Base-by-base conservation (phyloP, 64 coral and sea anemone genomes). In the Porites lutea region DNA sequence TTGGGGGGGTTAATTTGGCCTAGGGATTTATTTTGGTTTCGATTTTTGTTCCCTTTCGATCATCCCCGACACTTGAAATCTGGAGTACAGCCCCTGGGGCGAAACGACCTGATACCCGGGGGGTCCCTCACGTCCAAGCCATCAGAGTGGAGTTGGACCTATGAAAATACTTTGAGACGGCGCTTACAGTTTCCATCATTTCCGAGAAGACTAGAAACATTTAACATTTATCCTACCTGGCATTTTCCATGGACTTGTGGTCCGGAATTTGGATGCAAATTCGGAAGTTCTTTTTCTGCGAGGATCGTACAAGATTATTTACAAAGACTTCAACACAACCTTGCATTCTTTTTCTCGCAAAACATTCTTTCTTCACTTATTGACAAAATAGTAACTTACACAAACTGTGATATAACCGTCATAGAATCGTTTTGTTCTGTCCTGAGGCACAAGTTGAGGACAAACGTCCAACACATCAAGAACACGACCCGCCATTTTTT, bases 401-500 rank as follows among this genome's bases (percentile, higher is more conserved):
- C 83, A 86, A 48, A 91, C 88, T 62, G 90, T 77, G 50, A 98
- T 95, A 75, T 83, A 95, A 16, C 96, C 96, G 37, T 77, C 86
- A 37, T 95, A 98, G 72, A 52, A 81, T 16, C 91, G 81, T 51
- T 83, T 67, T 5, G 50, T 88, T 69, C 65, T 88, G 88, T 93
- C 90, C 85, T 98, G 96, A 58, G 72, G 96, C 27, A 98, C 19
- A 13, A 98, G 81, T 21, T 77, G 82, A 12, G 96, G 96, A 91
- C 87, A 93, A 21, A 93, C 82, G n/a, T 96, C 88, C 48, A 85
- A 82, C 59, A 96, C 61, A 67, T 86, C 90, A 84, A 93, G 74
- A 52, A 90, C 52, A 51, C 46, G 13, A 6, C 58, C 90, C 90
- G 90, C 90, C 90, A 92, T 92, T 69, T 92, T 87, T 5, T 59